Conservation (phyloP, 2,797 vertebrate genomes). For the Staurois parvus region DNA sequence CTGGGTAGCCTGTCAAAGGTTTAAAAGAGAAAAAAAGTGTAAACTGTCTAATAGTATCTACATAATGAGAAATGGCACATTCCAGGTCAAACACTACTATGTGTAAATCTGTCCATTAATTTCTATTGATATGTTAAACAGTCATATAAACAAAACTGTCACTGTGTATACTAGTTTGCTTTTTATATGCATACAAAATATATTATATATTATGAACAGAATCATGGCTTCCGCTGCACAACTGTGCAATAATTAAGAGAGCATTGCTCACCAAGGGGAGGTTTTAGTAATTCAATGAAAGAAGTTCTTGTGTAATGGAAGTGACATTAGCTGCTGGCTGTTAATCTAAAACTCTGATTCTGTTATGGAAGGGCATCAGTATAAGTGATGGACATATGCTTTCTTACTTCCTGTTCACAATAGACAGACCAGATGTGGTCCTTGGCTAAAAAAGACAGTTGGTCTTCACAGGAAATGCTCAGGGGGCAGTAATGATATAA, state of each 20-base stretch:
- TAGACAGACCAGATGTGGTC: constrained; percentile 72
- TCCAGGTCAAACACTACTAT: not conserved
- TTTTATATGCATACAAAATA: constrained; percentile 43
- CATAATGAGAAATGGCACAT: not conserved
- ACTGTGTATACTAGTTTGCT: constrained; percentile 60
- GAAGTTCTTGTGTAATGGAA: constrained; percentile 42
- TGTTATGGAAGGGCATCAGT: constrained; percentile 62
- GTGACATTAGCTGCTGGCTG: constrained; percentile 58
- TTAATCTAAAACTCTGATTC: constrained; percentile 60
- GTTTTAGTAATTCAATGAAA: constrained; percentile 39
- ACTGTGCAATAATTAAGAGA: constrained; percentile 65
- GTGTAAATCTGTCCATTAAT: not conserved
- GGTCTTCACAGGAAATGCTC: constrained; percentile 68
- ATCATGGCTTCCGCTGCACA: constrained; percentile 62
- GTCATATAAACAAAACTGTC: not conserved
- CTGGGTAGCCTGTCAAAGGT: too few relatives aligned
- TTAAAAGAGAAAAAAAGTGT: too few relatives aligned
- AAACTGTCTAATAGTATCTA: not conserved
- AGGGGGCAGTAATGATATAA: constrained; percentile 71
- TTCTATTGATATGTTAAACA: not conserved
- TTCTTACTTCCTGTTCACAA: constrained; percentile 70
- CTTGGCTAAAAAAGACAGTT: constrained; percentile 68
- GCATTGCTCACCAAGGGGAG: constrained; percentile 58
- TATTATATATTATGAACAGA: constrained; percentile 65
- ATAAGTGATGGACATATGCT: constrained; percentile 66